phyloP scores from a whole-genome alignment of 1,140 invertebrate genomes.

The Monochamus saltuarius region DNA sequence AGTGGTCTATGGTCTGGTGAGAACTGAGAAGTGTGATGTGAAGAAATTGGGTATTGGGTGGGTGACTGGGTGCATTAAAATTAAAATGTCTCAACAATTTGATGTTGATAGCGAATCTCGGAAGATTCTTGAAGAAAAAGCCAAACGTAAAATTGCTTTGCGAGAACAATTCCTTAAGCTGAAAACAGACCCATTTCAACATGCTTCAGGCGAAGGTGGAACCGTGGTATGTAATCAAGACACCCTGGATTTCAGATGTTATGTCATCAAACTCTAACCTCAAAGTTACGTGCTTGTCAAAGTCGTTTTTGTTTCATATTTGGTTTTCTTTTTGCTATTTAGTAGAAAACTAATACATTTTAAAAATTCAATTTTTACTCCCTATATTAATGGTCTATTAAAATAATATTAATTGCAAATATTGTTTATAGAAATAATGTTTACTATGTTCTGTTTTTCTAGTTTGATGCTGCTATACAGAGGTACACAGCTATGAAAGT shows the following conservation, averaged over 20 bases:
- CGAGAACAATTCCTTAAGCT: conserved; percentile 71
- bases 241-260: conserved; percentile 19
- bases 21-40: no score
- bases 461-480: conserved; percentile 77
- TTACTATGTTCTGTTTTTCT: conserved; percentile 45
- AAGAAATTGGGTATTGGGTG: no score
- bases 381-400: no score
- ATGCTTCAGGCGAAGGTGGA: conserved; percentile 58
- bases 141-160: conserved; percentile 56
- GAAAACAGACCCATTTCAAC: conserved; percentile 63
- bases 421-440: not conserved
- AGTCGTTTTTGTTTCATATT: no score
- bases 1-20: no score
- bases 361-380: no score
- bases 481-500: conserved; percentile 69
- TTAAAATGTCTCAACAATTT: conserved; percentile 31
- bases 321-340: no score
- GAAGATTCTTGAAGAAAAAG: conserved; percentile 58
- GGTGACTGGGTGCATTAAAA: no score
- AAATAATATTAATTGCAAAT: no score
- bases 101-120: conserved; percentile 38
- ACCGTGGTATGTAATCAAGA: conserved; percentile 56
- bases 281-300: not conserved
- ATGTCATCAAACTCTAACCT: conserved; percentile 30
- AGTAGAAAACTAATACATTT: no score